Evolutionary conservation across 2,888 invertebrate species (phyloP).

Genomic region (Galeopsomyia nigrocyanea): DNA sequence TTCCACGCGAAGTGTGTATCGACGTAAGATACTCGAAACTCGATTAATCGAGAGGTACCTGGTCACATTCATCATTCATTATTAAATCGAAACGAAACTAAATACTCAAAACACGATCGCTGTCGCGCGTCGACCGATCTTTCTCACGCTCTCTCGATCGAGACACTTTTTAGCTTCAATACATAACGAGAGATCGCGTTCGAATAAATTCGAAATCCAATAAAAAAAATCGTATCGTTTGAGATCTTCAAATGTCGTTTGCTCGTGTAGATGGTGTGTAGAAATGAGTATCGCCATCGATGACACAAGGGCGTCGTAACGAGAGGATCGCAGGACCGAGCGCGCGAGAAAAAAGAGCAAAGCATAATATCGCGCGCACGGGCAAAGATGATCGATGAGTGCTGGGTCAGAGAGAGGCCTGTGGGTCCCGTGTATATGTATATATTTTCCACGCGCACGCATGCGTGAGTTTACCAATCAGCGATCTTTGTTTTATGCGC

Average conservation of each 20-base stretch:
- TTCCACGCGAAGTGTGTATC: too few species aligned
- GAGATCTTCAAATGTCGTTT: too few species aligned
- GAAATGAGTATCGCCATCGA: constrained; percentile 16
- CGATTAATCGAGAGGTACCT: constrained; percentile 28
- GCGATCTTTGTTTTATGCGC: constrained; percentile 21
- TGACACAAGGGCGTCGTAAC: constrained; percentile 8
- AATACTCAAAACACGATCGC: constrained; percentile 60
- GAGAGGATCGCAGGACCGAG: neutral
- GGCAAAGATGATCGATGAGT: constrained; percentile 66
- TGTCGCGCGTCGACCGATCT: constrained; percentile 2
- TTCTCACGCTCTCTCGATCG: constrained; percentile 27
- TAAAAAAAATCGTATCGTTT: neutral
- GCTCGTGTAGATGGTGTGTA: too few species aligned
- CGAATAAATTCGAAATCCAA: neutral
- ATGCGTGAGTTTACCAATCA: constrained; percentile 52
- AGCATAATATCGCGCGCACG: constrained; percentile 53
- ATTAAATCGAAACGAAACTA: constrained; percentile 63
- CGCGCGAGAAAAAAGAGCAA: constrained; percentile 1
- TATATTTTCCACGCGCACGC: constrained; percentile 61
- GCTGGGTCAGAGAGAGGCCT: constrained; percentile 64
- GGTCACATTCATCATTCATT: constrained; percentile 62
- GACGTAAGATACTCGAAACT: too few species aligned
- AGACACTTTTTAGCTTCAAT: neutral
- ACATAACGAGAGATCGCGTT: neutral
- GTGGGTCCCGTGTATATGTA: constrained; percentile 57